Conservation (phyloP, 92 coral and sea anemone species). For the Umimayanthus chanpuru region DNA sequence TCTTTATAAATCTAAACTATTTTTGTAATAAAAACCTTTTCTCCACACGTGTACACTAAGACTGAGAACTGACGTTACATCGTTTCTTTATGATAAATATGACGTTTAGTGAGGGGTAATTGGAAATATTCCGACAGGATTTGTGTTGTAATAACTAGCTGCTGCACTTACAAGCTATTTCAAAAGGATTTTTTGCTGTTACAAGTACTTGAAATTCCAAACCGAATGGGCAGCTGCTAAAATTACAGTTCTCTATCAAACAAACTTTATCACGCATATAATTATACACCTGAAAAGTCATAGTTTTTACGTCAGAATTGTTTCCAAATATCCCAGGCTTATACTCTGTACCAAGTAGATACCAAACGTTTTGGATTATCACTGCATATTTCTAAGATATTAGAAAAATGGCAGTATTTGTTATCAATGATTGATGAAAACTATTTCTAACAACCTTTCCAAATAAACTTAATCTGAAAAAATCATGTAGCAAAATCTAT, state of each 20-base stretch:
- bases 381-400: background rate
- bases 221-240: too few relatives aligned
- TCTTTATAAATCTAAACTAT: slow-evolving; percentile 12
- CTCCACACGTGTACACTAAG: background rate
- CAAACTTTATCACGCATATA: background rate
- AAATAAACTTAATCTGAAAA: background rate
- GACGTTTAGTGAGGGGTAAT: background rate
- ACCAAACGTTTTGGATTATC: background rate
- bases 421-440: background rate
- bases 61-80: background rate
- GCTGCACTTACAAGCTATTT: background rate
- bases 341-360: background rate
- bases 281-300: background rate
- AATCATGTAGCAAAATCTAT: background rate
- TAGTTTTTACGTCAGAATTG: background rate
- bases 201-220: too few relatives aligned
- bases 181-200: too few relatives aligned
- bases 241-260: too few relatives aligned
- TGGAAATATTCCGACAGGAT: background rate
- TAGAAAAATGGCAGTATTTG: background rate
- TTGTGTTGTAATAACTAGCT: background rate
- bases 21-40: background rate
- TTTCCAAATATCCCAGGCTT: background rate
- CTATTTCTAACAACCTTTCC: background rate
- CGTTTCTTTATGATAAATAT: background rate